Evolutionary conservation across 2,888 invertebrate species (phyloP).

Genomic region (Margaritifera margaritifera): DNA sequence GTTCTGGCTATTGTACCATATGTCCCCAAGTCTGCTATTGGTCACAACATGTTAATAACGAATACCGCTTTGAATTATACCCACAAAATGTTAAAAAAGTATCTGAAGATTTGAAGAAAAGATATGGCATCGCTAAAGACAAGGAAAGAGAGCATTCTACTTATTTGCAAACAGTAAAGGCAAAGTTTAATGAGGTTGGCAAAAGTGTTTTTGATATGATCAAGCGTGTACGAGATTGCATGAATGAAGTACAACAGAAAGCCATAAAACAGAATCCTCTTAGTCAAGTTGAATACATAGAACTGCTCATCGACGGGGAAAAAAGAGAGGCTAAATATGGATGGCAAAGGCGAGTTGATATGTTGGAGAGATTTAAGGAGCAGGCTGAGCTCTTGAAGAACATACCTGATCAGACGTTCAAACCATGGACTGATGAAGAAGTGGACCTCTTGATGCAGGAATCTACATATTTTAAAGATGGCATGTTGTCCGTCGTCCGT

Average conservation of each 20-base stretch:
- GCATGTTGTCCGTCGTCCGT: too few species aligned
- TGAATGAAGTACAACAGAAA: conserved; percentile 39
- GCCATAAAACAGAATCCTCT: conserved; percentile 51
- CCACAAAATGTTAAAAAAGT: conserved; percentile 30
- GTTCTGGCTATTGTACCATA: conserved; percentile 17
- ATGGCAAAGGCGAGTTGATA: conserved; percentile 13
- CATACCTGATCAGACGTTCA: not conserved
- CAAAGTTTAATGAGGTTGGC: conserved; percentile 22
- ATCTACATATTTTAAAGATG: too few species aligned
- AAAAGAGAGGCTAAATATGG: conserved; percentile 26
- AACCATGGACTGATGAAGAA: too few species aligned
- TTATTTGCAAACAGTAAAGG: conserved; percentile 13
- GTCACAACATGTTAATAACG: conserved; percentile 25
- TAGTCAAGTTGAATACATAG: conserved; percentile 47
- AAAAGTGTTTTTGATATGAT: conserved; percentile 27
- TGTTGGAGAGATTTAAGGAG: conserved; percentile 7
- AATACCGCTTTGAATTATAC: conserved; percentile 14
- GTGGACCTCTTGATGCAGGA: too few species aligned
- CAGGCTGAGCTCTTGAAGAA: not conserved
- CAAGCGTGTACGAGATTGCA: conserved; percentile 14
- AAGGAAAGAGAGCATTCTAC: conserved; percentile 16
- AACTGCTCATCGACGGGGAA: conserved; percentile 51
- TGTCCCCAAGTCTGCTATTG: conserved; percentile 32
- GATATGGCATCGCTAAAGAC: conserved; percentile 35
- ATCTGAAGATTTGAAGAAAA: conserved; percentile 34